Evolutionary conservation across 2,113 vertebrate species (phyloP).

Genomic region (Copsychus sechellarum): DNA sequence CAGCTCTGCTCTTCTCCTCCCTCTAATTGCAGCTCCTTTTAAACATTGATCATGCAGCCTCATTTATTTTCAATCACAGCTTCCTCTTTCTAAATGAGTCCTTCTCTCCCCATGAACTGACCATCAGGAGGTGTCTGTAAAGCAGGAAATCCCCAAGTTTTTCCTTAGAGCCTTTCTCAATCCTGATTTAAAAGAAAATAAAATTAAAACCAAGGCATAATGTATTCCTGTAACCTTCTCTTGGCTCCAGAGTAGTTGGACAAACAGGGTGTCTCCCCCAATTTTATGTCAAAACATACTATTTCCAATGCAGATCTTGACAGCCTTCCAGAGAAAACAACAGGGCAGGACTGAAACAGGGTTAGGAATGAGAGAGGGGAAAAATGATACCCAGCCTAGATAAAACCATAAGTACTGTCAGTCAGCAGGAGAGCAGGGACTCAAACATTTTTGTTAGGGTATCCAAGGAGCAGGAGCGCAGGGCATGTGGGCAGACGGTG

Average conservation of each 20-base stretch:
- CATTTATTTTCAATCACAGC: not conserved
- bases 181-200: conserved; percentile 9
- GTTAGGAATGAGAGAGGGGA: not conserved
- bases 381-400: conserved; percentile 11
- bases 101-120: not conserved
- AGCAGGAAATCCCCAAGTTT: not conserved
- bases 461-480: not conserved
- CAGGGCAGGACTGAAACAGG: not conserved
- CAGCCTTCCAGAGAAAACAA: conserved; percentile 60
- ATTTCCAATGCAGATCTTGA: conserved; percentile 19
- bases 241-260: conserved; percentile 28
- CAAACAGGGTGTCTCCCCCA: conserved; percentile 21
- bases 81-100: conserved; percentile 1
- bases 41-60: not conserved
- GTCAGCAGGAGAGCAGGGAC: conserved; percentile 21
- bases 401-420: conserved; percentile 22
- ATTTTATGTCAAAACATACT: conserved; percentile 18
- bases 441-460: conserved; percentile 29
- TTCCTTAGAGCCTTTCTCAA: conserved; percentile 3
- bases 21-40: not conserved
- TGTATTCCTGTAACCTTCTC: not conserved
- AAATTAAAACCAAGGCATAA: not conserved
- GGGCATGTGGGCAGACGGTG: not conserved
- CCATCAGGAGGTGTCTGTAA: conserved; percentile 5
- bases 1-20: not conserved